Evolutionary conservation across 2,888 invertebrate species (phyloP), one percentile per base, ranked within the genome.

Genomic region (Erebia epiphron): DNA sequence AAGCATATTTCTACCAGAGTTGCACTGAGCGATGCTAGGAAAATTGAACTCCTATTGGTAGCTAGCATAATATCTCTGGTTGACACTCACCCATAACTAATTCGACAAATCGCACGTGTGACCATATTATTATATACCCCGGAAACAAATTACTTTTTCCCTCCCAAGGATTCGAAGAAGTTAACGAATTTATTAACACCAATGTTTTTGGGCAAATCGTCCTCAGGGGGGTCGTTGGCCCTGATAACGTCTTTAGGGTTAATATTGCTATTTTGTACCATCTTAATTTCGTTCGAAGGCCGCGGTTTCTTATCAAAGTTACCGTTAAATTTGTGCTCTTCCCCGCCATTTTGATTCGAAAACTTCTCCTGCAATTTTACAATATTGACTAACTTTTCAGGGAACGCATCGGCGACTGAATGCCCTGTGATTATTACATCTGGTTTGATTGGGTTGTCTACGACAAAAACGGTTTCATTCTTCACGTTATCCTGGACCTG

Each of bases 141-240:
- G 16, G 13, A 21, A 14, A 21, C 14, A 4, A 16, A 41, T n/a
- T 84, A 92, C 86, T 93, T 93, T 70, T 92, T 92, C 3, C 90
- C 90, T 3, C 92, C 92, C 16, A 93, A 87, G 14, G 92, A 91
- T 75, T 93, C 93, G 67, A 93, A 93, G 82, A 93, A 93, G 75
- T 92, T 93, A 0, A 93, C 93, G 72, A 93, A 93, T 73, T 92
- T 93, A 72, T 92, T 93, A 0, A 93, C 93, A 0, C 93, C 93
- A 76, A 93, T 93, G 54, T 93, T 93, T 66, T 93, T 93, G 2
- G 93, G 93, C 10, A 93, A 74, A 76, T 93, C 93, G 26, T 93
- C 92, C 77, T 93, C 93, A 0, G 92, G 93, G 0, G 93, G 93
- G 56, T 93, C 93, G 52, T 92, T 93, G 0, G 93, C 93, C 49